These are phyloP conservation scores for Conus betulinus DNA, from an alignment of 1,140 invertebrate genomes.

Conservation along the genomic window DNA sequence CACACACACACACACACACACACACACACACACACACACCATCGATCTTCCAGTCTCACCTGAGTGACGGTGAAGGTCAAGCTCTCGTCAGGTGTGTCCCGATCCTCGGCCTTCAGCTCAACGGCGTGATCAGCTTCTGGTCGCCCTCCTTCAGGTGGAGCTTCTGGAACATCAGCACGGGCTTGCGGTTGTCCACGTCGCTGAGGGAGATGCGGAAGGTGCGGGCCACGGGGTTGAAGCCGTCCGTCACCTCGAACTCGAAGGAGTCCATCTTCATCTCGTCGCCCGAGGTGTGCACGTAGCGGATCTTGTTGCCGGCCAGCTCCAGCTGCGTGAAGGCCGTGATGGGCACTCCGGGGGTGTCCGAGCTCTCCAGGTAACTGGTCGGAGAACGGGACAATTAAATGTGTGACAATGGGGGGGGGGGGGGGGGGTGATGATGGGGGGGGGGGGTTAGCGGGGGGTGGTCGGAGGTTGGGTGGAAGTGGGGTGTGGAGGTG, in stretches of 20 bases:
- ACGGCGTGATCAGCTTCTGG: conserved; percentile 73
- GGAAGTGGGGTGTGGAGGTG: no score
- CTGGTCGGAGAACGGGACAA: neutral
- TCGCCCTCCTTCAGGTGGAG: conserved; percentile 72
- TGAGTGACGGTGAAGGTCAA: conserved; percentile 72
- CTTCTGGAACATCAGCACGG: conserved; percentile 70
- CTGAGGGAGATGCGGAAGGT: conserved; percentile 75
- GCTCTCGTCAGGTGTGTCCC: conserved; percentile 70
- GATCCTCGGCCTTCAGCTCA: conserved; percentile 75
- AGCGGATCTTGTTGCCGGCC: conserved; percentile 74
- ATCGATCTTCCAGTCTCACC: conserved; percentile 9
- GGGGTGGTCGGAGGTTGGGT: no score
- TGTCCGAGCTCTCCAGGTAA: conserved; percentile 70
- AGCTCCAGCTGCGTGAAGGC: conserved; percentile 75
- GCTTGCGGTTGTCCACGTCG: conserved; percentile 75
- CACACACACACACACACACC: no score
- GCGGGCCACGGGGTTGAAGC: conserved; percentile 71
- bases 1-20: no score
- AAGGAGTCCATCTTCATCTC: conserved; percentile 76
- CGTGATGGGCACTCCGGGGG: conserved; percentile 69
- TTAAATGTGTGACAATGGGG: neutral
- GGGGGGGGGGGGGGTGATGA: no score
- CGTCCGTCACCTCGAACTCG: conserved; percentile 76
- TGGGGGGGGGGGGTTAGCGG: no score
- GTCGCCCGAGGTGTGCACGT: conserved; percentile 71